Conservation (phyloP, 2,797 vertebrate species). For the Psittacula derbiana region DNA sequence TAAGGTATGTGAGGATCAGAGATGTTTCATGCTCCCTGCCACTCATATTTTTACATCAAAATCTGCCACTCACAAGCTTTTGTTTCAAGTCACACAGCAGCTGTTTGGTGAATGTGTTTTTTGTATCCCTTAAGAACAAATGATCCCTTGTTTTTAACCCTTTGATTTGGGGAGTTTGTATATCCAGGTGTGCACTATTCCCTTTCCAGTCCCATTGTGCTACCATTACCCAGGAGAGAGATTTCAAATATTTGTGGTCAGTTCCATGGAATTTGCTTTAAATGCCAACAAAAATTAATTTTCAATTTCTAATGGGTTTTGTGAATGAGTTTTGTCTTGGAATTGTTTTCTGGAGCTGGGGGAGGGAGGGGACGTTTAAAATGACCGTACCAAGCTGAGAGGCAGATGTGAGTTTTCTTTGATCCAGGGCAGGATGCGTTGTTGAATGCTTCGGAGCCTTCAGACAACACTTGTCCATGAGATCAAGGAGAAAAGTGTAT, state of each 20-base stretch:
- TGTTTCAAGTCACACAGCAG: neutral
- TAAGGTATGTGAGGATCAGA: conserved; percentile 11
- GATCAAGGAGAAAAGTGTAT: conserved; percentile 42
- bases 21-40: neutral
- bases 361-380: conserved; percentile 15
- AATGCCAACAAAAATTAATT: conserved; percentile 45
- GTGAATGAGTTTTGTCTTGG: neutral
- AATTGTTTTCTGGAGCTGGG: neutral
- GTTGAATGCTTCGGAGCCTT: conserved; percentile 46
- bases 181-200: conserved; percentile 53
- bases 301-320: neutral
- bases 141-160: conserved; percentile 67
- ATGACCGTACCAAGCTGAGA: conserved; percentile 41
- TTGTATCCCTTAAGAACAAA: conserved; percentile 32
- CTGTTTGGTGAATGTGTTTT: conserved; percentile 27
- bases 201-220: conserved; percentile 32
- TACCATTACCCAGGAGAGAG: conserved; percentile 13
- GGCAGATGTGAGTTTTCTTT: conserved; percentile 61
- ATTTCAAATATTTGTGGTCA: conserved; percentile 46
- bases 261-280: conserved; percentile 31
- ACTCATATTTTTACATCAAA: conserved; percentile 17
- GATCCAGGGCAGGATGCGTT: conserved; percentile 45
- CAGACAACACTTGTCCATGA: conserved; percentile 34
- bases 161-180: conserved; percentile 43
- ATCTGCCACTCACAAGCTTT: neutral